phyloP scores from a whole-genome alignment of 1,140 invertebrate species.

The Ruditapes philippinarum region DNA sequence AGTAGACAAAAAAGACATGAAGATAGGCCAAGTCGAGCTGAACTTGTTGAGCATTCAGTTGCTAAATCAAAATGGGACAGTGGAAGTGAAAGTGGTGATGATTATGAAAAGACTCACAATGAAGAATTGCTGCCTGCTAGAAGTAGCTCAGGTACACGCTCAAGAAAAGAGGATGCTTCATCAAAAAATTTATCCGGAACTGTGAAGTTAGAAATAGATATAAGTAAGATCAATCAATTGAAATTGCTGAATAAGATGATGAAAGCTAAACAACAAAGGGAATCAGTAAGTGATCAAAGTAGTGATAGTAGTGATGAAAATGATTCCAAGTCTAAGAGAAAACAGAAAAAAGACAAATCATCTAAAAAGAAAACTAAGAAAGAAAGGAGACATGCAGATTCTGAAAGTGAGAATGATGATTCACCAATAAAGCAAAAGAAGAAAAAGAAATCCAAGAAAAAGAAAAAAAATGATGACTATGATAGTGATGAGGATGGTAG shows the following conservation, averaged over 20 bases:
- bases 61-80: conserved; percentile 64
- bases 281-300: conserved; percentile 21
- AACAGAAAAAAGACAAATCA: conserved; percentile 47
- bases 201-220: conserved; percentile 60
- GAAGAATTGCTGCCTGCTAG: conserved; percentile 37
- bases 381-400: conserved; percentile 36
- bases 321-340: conserved; percentile 40
- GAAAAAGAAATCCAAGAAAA: conserved; percentile 60
- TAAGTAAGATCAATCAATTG: conserved; percentile 61
- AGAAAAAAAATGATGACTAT: conserved; percentile 37
- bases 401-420: conserved; percentile 51
- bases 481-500: conserved; percentile 55
- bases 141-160: background rate
- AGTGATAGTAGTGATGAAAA: conserved; percentile 61
- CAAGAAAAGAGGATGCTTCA: conserved; percentile 10
- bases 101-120: conserved; percentile 17
- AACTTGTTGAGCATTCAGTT: conserved; percentile 15
- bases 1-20: background rate
- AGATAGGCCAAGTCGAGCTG: background rate
- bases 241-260: conserved; percentile 57
- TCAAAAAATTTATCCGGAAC: background rate
- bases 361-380: conserved; percentile 57
- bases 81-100: conserved; percentile 58
- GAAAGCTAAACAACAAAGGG: conserved; percentile 44
- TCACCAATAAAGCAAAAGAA: background rate